These are phyloP conservation scores for Calyptommatus sinebrachiatus DNA, from an alignment of 2,113 vertebrate genomes.

Conservation along the genomic window DNA sequence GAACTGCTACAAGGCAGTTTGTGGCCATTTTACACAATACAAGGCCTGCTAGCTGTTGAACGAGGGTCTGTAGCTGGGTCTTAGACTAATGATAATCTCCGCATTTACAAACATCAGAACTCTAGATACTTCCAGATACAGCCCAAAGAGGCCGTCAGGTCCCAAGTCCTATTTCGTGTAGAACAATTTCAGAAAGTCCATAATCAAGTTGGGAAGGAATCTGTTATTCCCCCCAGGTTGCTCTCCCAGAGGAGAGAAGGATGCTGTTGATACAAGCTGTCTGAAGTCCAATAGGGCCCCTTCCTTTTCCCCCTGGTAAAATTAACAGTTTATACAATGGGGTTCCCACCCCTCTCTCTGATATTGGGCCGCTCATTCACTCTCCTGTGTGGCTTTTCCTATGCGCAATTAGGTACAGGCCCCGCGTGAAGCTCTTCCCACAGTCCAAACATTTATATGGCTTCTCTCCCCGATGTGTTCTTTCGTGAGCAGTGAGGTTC, in stretches of 20 bases:
- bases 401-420: slow-evolving; percentile 61
- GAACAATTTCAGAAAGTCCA: background rate
- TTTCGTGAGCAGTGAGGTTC: slow-evolving; percentile 63
- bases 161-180: background rate
- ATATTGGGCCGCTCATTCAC: slow-evolving; percentile 43
- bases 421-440: slow-evolving; percentile 63
- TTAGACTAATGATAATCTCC: background rate
- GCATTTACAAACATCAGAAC: background rate
- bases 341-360: too few relatives aligned
- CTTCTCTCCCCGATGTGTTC: slow-evolving; percentile 65
- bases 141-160: background rate
- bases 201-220: too few relatives aligned
- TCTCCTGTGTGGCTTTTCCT: slow-evolving; percentile 61
- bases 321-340: too few relatives aligned
- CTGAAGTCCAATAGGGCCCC: too few relatives aligned
- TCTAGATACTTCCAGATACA: background rate
- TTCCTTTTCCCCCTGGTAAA: background rate
- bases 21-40: background rate
- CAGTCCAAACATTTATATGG: slow-evolving; percentile 65
- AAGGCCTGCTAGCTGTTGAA: too few relatives aligned
- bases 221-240: too few relatives aligned
- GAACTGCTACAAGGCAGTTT: background rate
- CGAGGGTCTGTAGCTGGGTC: background rate
- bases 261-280: background rate
- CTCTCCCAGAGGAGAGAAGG: too few relatives aligned